These are phyloP conservation scores for Sarcophaga carnaria DNA, from an alignment of 2,888 invertebrate genomes.

Conservation along the genomic window DNA sequence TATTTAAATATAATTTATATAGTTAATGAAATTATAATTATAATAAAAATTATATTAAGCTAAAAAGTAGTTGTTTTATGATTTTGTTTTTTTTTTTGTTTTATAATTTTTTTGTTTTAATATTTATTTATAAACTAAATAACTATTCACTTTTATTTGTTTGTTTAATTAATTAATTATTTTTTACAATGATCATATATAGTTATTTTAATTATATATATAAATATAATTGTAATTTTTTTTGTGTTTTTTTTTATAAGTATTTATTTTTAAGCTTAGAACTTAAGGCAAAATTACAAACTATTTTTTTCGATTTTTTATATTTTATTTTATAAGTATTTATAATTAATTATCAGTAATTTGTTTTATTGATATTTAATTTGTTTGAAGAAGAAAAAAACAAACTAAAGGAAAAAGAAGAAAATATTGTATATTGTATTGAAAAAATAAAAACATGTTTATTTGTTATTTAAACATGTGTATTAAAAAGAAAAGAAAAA, in stretches of 20 bases:
- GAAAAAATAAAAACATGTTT: slow-evolving; percentile 14
- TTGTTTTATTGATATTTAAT: slow-evolving; percentile 11
- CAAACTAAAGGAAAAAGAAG: too few species aligned
- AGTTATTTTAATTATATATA: slow-evolving; percentile 69
- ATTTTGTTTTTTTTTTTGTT: slow-evolving; percentile 44
- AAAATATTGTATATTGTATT: slow-evolving; percentile 44
- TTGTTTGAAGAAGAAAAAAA: neutral
- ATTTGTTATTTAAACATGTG: slow-evolving; percentile 20
- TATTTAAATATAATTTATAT: slow-evolving; percentile 57
- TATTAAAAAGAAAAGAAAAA: neutral
- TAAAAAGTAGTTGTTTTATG: slow-evolving; percentile 57
- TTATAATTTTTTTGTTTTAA: slow-evolving; percentile 42
- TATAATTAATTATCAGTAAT: slow-evolving; percentile 53
- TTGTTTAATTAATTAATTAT: slow-evolving; percentile 32
- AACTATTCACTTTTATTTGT: slow-evolving; percentile 63
- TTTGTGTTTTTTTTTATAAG: slow-evolving; percentile 74
- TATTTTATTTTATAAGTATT: slow-evolving; percentile 68
- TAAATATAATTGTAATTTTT: slow-evolving; percentile 66
- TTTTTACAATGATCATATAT: slow-evolving; percentile 63
- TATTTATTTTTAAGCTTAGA: slow-evolving; percentile 76
- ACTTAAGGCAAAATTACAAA: slow-evolving; percentile 80
- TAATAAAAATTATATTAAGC: slow-evolving; percentile 68
- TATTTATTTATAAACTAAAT: slow-evolving; percentile 70
- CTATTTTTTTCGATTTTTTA: slow-evolving; percentile 74
- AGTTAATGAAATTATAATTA: slow-evolving; percentile 61